Evolutionary conservation across 1,140 invertebrate species (phyloP).

Genomic region (Gonatopus flavifemur): DNA sequence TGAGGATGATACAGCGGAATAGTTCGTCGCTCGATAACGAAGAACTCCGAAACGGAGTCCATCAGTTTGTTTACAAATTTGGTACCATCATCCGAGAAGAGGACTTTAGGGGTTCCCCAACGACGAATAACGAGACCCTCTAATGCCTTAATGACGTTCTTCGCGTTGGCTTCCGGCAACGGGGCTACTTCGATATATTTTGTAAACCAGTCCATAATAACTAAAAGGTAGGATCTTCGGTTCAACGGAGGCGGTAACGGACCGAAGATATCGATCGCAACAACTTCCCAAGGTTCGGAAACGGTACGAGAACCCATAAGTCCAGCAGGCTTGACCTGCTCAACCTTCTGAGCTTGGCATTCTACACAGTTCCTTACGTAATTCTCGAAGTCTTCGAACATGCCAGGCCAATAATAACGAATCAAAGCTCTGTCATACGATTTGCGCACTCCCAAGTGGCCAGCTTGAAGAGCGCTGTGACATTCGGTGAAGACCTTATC

Average conservation of each 20-base stretch:
- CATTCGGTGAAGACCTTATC: slow-evolving; percentile 12
- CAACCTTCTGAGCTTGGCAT: slow-evolving; percentile 30
- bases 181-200: slow-evolving; percentile 28
- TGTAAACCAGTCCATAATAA: slow-evolving; percentile 40
- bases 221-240: slow-evolving; percentile 38
- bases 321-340: slow-evolving; percentile 22
- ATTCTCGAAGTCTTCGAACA: slow-evolving; percentile 18
- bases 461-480: too few species aligned
- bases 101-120: neutral
- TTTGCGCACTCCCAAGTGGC: slow-evolving; percentile 43
- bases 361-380: slow-evolving; percentile 16
- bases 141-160: neutral
- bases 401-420: slow-evolving; percentile 19
- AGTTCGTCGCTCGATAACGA: too few species aligned
- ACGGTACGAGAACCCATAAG: slow-evolving; percentile 26
- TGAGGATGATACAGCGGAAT: too few species aligned
- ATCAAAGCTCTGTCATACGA: slow-evolving; percentile 18
- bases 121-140: neutral
- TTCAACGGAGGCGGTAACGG: slow-evolving; percentile 28
- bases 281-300: slow-evolving; percentile 25
- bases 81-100: slow-evolving; percentile 13
- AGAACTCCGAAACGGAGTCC: too few species aligned
- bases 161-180: slow-evolving; percentile 5
- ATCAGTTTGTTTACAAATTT: too few species aligned
- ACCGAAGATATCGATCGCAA: slow-evolving; percentile 38